These are phyloP conservation scores for Liparis tanakae DNA, from an alignment of 2,797 vertebrate species.

Conservation along the genomic window DNA sequence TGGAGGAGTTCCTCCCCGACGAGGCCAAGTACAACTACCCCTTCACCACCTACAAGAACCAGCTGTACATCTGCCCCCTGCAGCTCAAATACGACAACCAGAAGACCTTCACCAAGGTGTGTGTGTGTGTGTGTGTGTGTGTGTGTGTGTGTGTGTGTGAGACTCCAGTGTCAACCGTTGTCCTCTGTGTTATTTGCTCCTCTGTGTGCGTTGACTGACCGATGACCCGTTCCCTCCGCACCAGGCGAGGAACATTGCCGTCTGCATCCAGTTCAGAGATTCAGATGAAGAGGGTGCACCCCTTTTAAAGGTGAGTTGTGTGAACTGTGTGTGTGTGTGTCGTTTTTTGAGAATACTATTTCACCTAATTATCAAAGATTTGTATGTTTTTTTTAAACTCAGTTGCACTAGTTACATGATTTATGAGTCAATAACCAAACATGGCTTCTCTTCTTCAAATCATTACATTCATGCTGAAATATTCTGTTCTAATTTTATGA, in stretches of 20 bases:
- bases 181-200: background rate
- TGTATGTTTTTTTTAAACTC: no score
- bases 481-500: no score
- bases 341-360: no score
- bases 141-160: slow-evolving; percentile 66
- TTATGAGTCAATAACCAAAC: no score
- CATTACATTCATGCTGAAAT: no score
- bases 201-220: slow-evolving; percentile 14
- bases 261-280: slow-evolving; percentile 93
- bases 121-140: slow-evolving; percentile 8
- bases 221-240: slow-evolving; percentile 13
- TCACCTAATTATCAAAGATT: no score
- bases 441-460: no score
- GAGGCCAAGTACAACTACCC: slow-evolving; percentile 94
- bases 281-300: slow-evolving; percentile 89
- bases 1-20: slow-evolving; percentile 94
- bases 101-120: slow-evolving; percentile 96
- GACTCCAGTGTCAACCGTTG: no score
- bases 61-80: slow-evolving; percentile 92
- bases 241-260: slow-evolving; percentile 95
- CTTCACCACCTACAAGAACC: slow-evolving; percentile 95
- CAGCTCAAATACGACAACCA: slow-evolving; percentile 98
- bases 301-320: slow-evolving; percentile 86
- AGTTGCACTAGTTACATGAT: no score
- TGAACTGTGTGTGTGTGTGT: background rate